A percentile compares a stretch with the other conserved stretches of the same genome.
Evolutionary conservation across 2,888 invertebrate species (phyloP).

Genomic region (Fragum sueziense): DNA sequence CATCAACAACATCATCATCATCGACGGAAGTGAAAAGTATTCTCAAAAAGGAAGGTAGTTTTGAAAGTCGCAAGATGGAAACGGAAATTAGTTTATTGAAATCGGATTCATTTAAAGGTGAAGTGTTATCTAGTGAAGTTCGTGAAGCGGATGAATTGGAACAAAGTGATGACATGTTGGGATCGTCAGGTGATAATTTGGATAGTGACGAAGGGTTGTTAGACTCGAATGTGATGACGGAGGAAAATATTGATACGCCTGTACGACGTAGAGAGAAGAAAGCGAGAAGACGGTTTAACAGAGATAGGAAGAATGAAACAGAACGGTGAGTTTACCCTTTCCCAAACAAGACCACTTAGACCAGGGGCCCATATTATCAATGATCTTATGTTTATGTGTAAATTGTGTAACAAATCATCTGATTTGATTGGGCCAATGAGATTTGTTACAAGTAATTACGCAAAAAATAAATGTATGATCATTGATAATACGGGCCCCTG

Average conservation of each 20-base stretch:
- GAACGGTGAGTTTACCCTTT: too few species aligned
- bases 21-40: conserved; percentile 65
- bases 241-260: conserved; percentile 14
- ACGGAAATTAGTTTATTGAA: conserved; percentile 58
- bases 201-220: conserved; percentile 60
- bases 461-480: too few species aligned
- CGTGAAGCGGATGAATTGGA: conserved; percentile 32
- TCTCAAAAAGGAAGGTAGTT: conserved; percentile 70
- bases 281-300: conserved; percentile 49
- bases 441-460: too few species aligned
- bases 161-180: conserved; percentile 31
- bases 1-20: conserved; percentile 4
- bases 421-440: too few species aligned
- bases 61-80: conserved; percentile 62
- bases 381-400: too few species aligned
- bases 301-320: conserved; percentile 43
- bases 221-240: conserved; percentile 17
- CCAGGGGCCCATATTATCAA: too few species aligned
- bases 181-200: conserved; percentile 56
- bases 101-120: conserved; percentile 18
- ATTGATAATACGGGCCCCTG: too few species aligned
- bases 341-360: too few species aligned
- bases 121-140: conserved; percentile 1
- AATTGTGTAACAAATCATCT: too few species aligned
- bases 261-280: conserved; percentile 35